These are phyloP conservation scores for Tautogolabrus adspersus DNA, from an alignment of 2,113 vertebrate genomes.

Conservation along the genomic window DNA sequence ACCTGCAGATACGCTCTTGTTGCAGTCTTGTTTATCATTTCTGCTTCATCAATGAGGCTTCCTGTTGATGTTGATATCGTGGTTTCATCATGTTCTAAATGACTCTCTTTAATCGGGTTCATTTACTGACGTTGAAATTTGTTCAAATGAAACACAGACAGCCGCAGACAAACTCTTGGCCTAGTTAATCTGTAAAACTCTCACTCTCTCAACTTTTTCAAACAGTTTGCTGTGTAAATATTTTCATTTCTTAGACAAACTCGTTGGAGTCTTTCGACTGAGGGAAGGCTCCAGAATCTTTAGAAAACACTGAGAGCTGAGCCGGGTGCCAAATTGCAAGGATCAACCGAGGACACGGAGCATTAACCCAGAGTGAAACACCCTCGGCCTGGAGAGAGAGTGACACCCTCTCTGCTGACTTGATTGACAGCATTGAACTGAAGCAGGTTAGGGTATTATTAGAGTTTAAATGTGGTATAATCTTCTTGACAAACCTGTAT, in stretches of 20 bases:
- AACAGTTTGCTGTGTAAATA: slow-evolving; percentile 12
- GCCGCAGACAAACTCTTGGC: slow-evolving; percentile 3
- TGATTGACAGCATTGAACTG: slow-evolving; percentile 41
- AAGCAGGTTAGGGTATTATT: slow-evolving; percentile 26
- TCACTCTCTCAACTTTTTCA: background rate
- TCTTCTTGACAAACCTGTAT: slow-evolving; percentile 4
- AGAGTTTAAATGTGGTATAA: slow-evolving; percentile 22
- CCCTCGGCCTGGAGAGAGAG: background rate
- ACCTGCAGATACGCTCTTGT: background rate
- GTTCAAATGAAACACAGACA: background rate
- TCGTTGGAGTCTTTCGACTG: slow-evolving; percentile 5
- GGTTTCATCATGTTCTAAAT: background rate
- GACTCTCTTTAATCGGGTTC: background rate
- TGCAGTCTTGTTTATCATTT: background rate
- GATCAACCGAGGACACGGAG: slow-evolving; percentile 32
- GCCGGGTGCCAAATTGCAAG: slow-evolving; percentile 18
- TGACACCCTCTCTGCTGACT: background rate
- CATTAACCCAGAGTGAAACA: slow-evolving; percentile 37
- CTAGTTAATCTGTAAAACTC: slow-evolving; percentile 1
- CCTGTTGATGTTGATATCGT: background rate
- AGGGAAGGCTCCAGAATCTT: slow-evolving; percentile 2
- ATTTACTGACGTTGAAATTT: background rate
- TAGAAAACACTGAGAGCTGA: slow-evolving; percentile 25
- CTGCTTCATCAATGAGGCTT: background rate
- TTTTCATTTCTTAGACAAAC: slow-evolving; percentile 15